Evolutionary conservation across 2,888 invertebrate genomes (phyloP).

Genomic region (Toxonevra muliebris): DNA sequence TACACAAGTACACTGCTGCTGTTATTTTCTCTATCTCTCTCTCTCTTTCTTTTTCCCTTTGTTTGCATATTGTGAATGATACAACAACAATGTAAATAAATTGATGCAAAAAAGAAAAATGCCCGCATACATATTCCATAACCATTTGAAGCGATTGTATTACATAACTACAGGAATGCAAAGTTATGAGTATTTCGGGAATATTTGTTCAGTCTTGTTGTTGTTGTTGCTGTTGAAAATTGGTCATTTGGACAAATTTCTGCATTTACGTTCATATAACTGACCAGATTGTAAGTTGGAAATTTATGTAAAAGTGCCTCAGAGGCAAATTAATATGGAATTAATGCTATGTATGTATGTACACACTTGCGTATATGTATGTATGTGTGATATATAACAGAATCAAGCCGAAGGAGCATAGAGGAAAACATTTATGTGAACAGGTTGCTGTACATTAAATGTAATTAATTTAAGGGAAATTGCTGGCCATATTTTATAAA

Average conservation of each 20-base stretch:
- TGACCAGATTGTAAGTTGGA: constrained; percentile 5
- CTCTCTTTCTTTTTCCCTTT: too few species aligned
- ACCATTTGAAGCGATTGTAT: too few species aligned
- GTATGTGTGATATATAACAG: background rate
- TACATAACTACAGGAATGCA: too few species aligned
- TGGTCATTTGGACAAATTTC: background rate
- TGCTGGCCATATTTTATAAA: constrained; percentile 38
- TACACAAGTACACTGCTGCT: too few species aligned
- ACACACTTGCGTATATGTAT: background rate
- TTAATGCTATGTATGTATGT: constrained; percentile 29
- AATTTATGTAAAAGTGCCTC: constrained; percentile 43
- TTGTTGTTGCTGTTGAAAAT: background rate
- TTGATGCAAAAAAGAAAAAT: too few species aligned
- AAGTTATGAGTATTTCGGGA: too few species aligned
- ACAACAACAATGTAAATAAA: too few species aligned
- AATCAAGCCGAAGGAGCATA: background rate
- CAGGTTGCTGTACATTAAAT: constrained; percentile 9
- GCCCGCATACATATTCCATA: too few species aligned
- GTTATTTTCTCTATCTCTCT: too few species aligned
- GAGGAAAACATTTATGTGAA: background rate
- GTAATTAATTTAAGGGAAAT: constrained; percentile 40
- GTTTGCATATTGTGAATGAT: too few species aligned
- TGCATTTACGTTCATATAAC: background rate
- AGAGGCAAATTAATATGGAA: constrained; percentile 40
- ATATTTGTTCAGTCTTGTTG: too few species aligned